Conservation (phyloP, 1,140 invertebrate species). For the Probaryconus sp. region DNA sequence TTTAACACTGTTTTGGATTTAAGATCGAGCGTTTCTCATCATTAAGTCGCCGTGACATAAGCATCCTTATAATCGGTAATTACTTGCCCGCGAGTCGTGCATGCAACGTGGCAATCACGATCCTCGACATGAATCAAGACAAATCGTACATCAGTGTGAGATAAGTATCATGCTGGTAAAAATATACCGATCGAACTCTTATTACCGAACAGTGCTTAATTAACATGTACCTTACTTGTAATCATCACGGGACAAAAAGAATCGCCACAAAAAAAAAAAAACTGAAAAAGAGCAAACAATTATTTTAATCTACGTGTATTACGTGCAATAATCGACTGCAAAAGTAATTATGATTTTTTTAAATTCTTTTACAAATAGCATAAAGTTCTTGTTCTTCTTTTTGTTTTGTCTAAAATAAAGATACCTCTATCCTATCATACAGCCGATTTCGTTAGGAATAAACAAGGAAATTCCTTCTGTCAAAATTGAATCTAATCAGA, state of each 20-base stretch:
- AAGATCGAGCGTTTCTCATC: conserved; percentile 30
- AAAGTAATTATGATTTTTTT: conserved; percentile 2
- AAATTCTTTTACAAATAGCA: not conserved
- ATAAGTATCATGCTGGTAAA: conserved; percentile 48
- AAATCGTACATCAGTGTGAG: conserved; percentile 48
- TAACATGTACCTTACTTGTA: conserved; percentile 29
- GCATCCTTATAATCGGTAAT: conserved; percentile 59
- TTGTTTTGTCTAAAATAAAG: conserved; percentile 3
- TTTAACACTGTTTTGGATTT: conserved; percentile 18
- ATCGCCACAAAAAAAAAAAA: conserved; percentile 11
- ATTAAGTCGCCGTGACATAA: conserved; percentile 40
- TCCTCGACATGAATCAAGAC: conserved; percentile 51
- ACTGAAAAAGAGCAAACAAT: not conserved
- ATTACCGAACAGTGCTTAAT: conserved; percentile 48
- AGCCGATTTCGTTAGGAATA: conserved; percentile 6
- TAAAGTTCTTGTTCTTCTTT: no score
- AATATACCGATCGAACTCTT: conserved; percentile 52
- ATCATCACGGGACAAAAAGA: conserved; percentile 26
- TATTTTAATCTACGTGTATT: not conserved
- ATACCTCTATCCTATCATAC: not conserved
- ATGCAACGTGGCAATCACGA: conserved; percentile 55
- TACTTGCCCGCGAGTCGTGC: conserved; percentile 48
- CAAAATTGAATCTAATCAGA: conserved; percentile 31
- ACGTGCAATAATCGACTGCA: no score
- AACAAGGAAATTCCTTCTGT: conserved; percentile 11